Base-by-base conservation (phyloP, 2,797 vertebrate genomes). In the Thamnophis elegans region DNA sequence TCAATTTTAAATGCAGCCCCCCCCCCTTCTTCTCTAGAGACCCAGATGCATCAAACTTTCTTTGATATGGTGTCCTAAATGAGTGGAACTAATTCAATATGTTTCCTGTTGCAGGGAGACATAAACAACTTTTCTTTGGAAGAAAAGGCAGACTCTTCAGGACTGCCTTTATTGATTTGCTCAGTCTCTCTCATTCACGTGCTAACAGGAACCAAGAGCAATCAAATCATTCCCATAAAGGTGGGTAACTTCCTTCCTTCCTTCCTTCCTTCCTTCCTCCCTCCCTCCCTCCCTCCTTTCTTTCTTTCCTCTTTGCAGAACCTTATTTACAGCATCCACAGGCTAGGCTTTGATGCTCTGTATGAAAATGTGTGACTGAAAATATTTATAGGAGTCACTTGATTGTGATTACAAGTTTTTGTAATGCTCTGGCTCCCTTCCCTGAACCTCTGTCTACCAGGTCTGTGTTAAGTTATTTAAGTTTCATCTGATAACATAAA, bases 361-460 rank as follows among this genome's bases (percentile, higher is more conserved):
- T 28, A 54, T 78, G 18, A 73, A 32, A 78, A 20, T 82, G 56
- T 47, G 14, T 92, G 94, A 96, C 95, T 95, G 95, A 97, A 98
- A 98, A 98, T 97, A 98, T 98, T 98, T 98, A 97, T 95, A 96
- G 96, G 94, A 96, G 94, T 55, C 95, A 94, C 96, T 93, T 95
- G 95, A 96, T 94, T 91, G 95, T 97, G 97, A 97, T 97, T 97
- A 97, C 97, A 97, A 88, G 93, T 90, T 94, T 95, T 96, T 96
- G 94, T 96, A 96, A 97, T 73, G 91, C 78, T 55, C 90, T 96
- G 96, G 96, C 96, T 93, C 93, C 92, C 85, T 88, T 96, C 95
- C 97, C 94, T 95, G 94, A 82, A 91, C 87, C 91, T 95, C 93
- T 87, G 95, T 94, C 95, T 94, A 95, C 92, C 92, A 95, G 91